These are phyloP conservation scores for Oreohelix idahoensis DNA, from an alignment of 1,140 invertebrate species.

Conservation along the genomic window DNA sequence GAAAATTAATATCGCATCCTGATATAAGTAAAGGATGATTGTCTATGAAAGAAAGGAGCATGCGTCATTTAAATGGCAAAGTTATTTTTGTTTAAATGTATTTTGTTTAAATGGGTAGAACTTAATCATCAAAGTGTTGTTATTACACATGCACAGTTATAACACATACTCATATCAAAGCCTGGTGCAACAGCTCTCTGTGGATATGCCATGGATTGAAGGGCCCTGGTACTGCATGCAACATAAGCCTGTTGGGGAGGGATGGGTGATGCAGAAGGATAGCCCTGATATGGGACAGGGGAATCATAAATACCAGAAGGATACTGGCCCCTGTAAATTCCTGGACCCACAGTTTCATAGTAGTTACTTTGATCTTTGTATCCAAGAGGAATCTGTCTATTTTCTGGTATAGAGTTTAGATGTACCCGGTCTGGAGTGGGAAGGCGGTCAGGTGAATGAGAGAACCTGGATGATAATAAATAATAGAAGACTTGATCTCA, in stretches of 20 bases:
- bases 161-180: slow-evolving; percentile 47
- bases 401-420: slow-evolving; percentile 66
- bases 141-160: no score
- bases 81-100: no score
- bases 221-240: slow-evolving; percentile 57
- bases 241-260: slow-evolving; percentile 54
- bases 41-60: no score
- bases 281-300: slow-evolving; percentile 16
- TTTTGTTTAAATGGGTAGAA: no score
- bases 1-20: no score
- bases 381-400: slow-evolving; percentile 60
- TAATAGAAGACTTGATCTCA: no score
- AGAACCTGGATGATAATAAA: slow-evolving; percentile 35
- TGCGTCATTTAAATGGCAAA: no score
- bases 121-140: no score
- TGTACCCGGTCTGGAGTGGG: slow-evolving; percentile 45
- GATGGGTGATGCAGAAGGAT: slow-evolving; percentile 46
- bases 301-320: slow-evolving; percentile 36
- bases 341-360: slow-evolving; percentile 40
- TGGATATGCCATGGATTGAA: slow-evolving; percentile 50
- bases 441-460: slow-evolving; percentile 56
- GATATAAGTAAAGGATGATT: no score
- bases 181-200: slow-evolving; percentile 55
- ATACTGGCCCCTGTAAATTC: slow-evolving; percentile 35
- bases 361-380: slow-evolving; percentile 46